These are phyloP conservation scores for Cavia porcellus DNA, from an alignment of 2,113 vertebrate genomes.

Conservation along the genomic window DNA sequence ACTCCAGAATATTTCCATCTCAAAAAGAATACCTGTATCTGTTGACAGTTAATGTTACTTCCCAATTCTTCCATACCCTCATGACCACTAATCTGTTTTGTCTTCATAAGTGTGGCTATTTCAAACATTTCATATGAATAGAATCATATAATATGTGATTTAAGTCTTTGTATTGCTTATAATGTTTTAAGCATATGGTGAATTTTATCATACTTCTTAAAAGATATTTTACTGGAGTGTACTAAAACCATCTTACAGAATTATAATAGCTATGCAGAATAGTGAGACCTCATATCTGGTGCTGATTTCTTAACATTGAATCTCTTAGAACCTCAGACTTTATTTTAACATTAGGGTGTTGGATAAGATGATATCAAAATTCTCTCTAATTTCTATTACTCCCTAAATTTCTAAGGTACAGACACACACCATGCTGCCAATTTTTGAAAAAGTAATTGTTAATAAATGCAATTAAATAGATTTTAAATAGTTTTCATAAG, in stretches of 20 bases:
- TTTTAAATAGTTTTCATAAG: neutral
- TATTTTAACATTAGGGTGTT: neutral
- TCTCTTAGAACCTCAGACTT: neutral
- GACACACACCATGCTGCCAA: neutral
- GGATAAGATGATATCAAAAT: neutral
- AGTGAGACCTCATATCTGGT: neutral
- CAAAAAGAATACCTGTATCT: neutral
- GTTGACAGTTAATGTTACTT: neutral
- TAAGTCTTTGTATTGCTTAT: neutral
- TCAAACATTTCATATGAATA: neutral
- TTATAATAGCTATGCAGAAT: neutral
- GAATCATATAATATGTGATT: neutral
- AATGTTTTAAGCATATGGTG: neutral
- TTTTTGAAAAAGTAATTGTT: neutral
- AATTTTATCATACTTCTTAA: slow-evolving; percentile 12
- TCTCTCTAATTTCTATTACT: slow-evolving; percentile 1
- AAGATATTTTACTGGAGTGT: slow-evolving; percentile 29
- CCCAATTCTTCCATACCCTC: rapidly evolving
- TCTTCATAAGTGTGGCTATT: neutral
- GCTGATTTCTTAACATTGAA: neutral
- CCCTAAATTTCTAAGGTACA: neutral
- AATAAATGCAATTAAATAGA: neutral
- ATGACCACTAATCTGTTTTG: neutral
- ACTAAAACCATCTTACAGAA: neutral
- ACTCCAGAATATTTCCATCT: slow-evolving; percentile 38